Percentiles rank a stretch among this genome's conserved stretches.
Conservation (phyloP, 2,113 vertebrate genomes). For the Gobio gobio region DNA sequence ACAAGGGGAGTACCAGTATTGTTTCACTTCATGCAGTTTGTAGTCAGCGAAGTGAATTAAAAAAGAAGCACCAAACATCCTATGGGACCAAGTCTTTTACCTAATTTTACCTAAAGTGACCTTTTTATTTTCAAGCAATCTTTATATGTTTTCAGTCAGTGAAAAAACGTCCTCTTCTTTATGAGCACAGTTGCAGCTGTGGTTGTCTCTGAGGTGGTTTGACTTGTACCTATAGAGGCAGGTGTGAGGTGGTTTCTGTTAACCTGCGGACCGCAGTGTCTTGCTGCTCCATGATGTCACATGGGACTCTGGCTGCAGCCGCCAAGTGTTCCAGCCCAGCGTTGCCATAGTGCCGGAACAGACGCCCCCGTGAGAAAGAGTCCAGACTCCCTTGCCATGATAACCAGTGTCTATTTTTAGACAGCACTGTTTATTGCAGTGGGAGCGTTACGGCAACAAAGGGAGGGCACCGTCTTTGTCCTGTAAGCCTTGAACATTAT, state of each 20-base stretch:
- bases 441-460: constrained; percentile 19
- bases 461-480: background rate
- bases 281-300: constrained; percentile 44
- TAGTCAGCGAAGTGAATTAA: background rate
- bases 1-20: background rate
- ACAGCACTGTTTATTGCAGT: constrained; percentile 28
- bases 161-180: background rate
- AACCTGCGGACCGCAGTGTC: constrained; percentile 42
- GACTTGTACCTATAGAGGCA: constrained; percentile 9
- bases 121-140: background rate
- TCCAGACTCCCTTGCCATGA: constrained; percentile 46
- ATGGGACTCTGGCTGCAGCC: background rate
- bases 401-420: constrained; percentile 52
- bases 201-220: background rate
- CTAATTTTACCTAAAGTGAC: background rate
- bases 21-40: background rate
- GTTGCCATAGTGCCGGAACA: constrained; percentile 45
- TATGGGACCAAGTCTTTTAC: background rate
- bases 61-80: background rate
- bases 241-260: constrained; percentile 36
- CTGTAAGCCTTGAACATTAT: background rate
- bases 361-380: constrained; percentile 49
- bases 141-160: constrained; percentile 2
- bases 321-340: constrained; percentile 41
- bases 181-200: constrained; percentile 22